phyloP scores from a whole-genome alignment of 2,888 invertebrate genomes.

The Leptopilina myrica region DNA sequence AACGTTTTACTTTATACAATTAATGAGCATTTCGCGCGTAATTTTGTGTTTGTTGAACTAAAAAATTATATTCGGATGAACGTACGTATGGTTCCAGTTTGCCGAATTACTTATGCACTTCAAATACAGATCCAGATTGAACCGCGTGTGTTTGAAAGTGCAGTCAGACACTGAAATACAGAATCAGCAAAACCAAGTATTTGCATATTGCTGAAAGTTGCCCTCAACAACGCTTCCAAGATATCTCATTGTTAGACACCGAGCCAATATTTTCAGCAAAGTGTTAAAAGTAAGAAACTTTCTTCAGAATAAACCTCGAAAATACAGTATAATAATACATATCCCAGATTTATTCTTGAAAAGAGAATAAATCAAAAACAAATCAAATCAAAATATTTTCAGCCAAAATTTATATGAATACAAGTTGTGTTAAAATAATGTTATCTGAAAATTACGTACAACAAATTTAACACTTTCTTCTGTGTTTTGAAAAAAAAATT shows the following conservation, averaged over 20 bases:
- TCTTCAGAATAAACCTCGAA: conserved; percentile 4
- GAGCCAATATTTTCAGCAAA: conserved; percentile 17
- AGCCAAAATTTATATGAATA: too few species aligned
- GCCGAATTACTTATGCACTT: conserved; percentile 39
- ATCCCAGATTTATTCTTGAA: conserved; percentile 3
- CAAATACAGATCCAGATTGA: conserved; percentile 35
- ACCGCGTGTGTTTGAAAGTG: conserved; percentile 39
- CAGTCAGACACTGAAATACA: conserved; percentile 35
- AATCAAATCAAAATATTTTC: too few species aligned
- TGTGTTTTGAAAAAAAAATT: too few species aligned
- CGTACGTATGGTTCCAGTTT: conserved; percentile 23
- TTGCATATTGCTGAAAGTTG: conserved; percentile 41
- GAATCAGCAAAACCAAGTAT: conserved; percentile 40
- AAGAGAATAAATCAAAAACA: neutral
- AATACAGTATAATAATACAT: conserved; percentile 9
- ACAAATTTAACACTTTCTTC: too few species aligned
- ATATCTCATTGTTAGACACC: conserved; percentile 20
- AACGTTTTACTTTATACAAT: neutral
- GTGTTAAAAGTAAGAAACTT: conserved; percentile 24
- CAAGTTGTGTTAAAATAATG: too few species aligned
- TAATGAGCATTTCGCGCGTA: neutral
- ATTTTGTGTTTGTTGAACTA: neutral
- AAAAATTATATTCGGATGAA: conserved; percentile 19
- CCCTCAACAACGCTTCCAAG: conserved; percentile 27
- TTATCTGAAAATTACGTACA: too few species aligned